Evolutionary conservation across 2,888 invertebrate genomes (phyloP).

Genomic region (Atethmia centrago): DNA sequence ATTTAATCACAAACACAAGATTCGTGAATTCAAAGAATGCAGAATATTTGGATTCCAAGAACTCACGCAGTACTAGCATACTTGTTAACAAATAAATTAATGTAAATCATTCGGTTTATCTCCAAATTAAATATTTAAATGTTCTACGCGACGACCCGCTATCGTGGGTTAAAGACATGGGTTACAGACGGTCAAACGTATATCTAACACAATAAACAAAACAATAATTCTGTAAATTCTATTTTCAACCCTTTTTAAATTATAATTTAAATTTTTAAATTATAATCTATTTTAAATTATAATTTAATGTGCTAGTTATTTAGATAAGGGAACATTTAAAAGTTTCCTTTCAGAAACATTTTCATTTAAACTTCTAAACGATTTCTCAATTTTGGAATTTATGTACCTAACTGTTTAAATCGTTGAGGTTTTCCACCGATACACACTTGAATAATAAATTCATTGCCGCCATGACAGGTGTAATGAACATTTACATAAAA

Average conservation of each 20-base stretch:
- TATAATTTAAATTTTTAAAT: conserved; percentile 26
- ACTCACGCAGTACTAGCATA: conserved; percentile 11
- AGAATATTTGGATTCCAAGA: conserved; percentile 15
- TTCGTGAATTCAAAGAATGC: neutral
- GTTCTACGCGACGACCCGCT: conserved; percentile 27
- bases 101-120: conserved; percentile 20
- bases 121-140: conserved; percentile 34
- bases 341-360: conserved; percentile 11
- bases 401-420: conserved; percentile 3
- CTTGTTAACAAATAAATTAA: conserved; percentile 10
- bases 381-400: conserved; percentile 21
- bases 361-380: conserved; percentile 3
- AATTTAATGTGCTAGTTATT: conserved; percentile 15
- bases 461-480: conserved; percentile 62
- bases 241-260: conserved; percentile 28
- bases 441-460: conserved; percentile 31
- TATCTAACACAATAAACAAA: conserved; percentile 36
- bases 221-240: conserved; percentile 15
- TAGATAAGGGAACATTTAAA: neutral
- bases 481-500: conserved; percentile 75
- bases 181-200: conserved; percentile 45
- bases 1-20: conserved; percentile 1
- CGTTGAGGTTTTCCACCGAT: conserved; percentile 8
- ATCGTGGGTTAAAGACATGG: conserved; percentile 5
- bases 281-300: conserved; percentile 26